These are phyloP conservation scores for Limnodromus scolopaceus DNA, from an alignment of 2,797 vertebrate species.

Conservation along the genomic window DNA sequence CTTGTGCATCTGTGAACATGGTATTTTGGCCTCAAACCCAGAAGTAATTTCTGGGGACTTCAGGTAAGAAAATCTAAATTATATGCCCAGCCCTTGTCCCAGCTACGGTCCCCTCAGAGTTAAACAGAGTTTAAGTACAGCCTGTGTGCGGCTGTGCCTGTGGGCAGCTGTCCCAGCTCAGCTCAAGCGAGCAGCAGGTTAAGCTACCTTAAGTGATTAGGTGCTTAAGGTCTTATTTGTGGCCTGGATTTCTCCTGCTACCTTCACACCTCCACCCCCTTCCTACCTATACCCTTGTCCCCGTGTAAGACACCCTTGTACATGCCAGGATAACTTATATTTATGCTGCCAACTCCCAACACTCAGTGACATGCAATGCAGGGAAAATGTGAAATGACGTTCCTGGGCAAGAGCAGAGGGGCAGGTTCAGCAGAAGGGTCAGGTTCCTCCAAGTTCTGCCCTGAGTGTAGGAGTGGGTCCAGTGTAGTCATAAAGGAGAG, in stretches of 20 bases:
- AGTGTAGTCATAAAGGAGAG: background rate
- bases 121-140: background rate
- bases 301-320: background rate
- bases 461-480: background rate
- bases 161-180: background rate
- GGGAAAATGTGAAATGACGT: background rate
- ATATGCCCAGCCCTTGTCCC: background rate
- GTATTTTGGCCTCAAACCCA: background rate
- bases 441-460: background rate
- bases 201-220: conserved; percentile 34
- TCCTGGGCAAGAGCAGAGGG: background rate
- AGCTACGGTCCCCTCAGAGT: background rate
- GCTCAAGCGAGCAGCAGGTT: background rate
- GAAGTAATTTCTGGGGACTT: background rate
- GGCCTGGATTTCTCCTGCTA: background rate
- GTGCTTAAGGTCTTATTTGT: conserved; percentile 22
- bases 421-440: background rate
- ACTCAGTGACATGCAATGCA: background rate
- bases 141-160: background rate
- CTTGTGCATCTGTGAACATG: background rate
- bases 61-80: background rate
- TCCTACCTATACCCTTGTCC: background rate
- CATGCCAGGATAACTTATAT: background rate
- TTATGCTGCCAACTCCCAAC: background rate
- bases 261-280: background rate